A percentile compares a stretch with the other conserved stretches of the same genome.
Conservation (phyloP, 2,888 invertebrate species). For the Trissonchulus latispiculum region DNA sequence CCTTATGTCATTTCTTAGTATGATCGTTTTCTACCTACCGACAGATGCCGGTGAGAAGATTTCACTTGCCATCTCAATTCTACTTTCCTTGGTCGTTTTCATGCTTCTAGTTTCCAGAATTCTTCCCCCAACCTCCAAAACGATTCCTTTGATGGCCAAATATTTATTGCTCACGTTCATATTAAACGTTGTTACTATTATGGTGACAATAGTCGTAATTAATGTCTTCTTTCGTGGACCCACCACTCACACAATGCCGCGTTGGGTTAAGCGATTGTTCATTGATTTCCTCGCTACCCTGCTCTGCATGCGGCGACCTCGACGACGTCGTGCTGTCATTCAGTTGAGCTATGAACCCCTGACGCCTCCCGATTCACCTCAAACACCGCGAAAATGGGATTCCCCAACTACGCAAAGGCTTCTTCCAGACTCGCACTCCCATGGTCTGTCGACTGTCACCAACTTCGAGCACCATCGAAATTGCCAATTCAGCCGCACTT, state of each 20-base stretch:
- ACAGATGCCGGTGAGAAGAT: constrained; percentile 95
- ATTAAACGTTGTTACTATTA: constrained; percentile 98
- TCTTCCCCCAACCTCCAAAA: constrained; percentile 92
- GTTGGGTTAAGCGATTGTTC: constrained; percentile 89
- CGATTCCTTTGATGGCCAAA: constrained; percentile 69
- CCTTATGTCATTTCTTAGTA: constrained; percentile 95
- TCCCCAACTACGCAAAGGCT: too few species aligned
- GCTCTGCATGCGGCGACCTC: constrained; percentile 85
- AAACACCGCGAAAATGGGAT: too few species aligned
- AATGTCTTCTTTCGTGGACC: constrained; percentile 97
- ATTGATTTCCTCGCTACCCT: constrained; percentile 83
- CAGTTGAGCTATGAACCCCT: neutral
- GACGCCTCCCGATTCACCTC: constrained; percentile 21
- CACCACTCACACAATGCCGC: constrained; percentile 93
- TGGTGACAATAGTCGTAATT: constrained; percentile 96
- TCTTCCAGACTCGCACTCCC: too few species aligned
- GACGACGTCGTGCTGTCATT: neutral
- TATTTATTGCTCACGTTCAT: constrained; percentile 98
- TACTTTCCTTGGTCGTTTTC: constrained; percentile 98
- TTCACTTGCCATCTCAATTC: constrained; percentile 71
- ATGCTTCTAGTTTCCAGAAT: constrained; percentile 96
- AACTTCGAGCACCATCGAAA: constrained; percentile 1
- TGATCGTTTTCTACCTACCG: constrained; percentile 94
- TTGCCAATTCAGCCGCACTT: neutral
- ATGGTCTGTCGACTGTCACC: constrained; percentile 26